A percentile compares a stretch with the other conserved stretches of the same genome.
These are phyloP conservation scores for Brachyalestes nurse DNA, from an alignment of 2,797 vertebrate species.

Conservation along the genomic window DNA sequence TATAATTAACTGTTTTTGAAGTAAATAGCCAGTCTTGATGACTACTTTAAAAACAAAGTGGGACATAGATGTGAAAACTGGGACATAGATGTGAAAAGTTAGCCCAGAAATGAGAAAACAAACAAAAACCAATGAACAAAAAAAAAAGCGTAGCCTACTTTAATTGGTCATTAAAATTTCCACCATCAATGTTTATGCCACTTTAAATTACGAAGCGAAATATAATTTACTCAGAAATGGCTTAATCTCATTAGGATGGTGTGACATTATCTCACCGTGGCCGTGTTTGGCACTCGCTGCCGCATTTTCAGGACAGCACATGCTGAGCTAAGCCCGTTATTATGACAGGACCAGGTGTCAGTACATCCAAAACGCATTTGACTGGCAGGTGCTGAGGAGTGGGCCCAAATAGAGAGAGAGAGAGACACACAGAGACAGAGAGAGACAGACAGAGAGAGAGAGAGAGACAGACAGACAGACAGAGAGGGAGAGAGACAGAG, in stretches of 20 bases:
- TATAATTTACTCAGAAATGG: slow-evolving; percentile 30
- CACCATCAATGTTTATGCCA: slow-evolving; percentile 58
- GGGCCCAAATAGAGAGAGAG: not conserved
- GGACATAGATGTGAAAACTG: no score
- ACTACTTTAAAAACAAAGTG: no score
- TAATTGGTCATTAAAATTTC: slow-evolving; percentile 17
- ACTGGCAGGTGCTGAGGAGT: slow-evolving; percentile 52
- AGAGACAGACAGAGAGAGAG: no score
- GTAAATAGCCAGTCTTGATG: not conserved
- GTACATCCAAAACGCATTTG: slow-evolving; percentile 37
- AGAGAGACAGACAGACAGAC: slow-evolving; percentile 20
- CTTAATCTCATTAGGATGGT: slow-evolving; percentile 54
- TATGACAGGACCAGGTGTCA: slow-evolving; percentile 53
- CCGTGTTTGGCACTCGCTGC: slow-evolving; percentile 62
- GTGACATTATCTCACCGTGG: slow-evolving; percentile 45
- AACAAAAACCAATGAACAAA: not conserved
- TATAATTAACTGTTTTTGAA: not conserved
- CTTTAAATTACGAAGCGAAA: slow-evolving; percentile 29
- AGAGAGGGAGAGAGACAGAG: no score
- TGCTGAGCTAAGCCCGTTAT: slow-evolving; percentile 55
- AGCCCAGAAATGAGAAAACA: not conserved
- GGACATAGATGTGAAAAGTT: not conserved
- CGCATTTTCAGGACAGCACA: slow-evolving; percentile 55
- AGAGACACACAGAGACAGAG: no score
- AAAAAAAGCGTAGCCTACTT: not conserved